These are phyloP conservation scores for Callipepla squamata DNA, from an alignment of 2,113 vertebrate genomes.

Conservation along the genomic window DNA sequence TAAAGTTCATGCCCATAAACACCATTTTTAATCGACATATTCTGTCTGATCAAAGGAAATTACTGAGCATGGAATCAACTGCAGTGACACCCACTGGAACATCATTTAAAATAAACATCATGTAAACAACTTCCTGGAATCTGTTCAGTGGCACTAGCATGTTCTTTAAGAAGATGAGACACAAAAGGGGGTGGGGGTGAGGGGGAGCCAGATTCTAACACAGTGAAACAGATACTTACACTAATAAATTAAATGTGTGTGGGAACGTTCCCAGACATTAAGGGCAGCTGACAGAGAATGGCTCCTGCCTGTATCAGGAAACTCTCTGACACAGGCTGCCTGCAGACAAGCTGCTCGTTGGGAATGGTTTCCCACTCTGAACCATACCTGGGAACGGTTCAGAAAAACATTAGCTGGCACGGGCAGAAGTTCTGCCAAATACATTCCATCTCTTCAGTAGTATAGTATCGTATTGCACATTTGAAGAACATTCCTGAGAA, in stretches of 20 bases:
- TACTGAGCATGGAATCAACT: background rate
- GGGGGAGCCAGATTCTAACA: background rate
- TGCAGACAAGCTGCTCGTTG: background rate
- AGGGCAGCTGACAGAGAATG: background rate
- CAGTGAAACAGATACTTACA: background rate
- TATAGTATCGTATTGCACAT: constrained; percentile 24
- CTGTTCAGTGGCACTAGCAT: background rate
- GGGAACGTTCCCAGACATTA: background rate
- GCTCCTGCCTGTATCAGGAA: rapidly evolving
- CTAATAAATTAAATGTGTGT: background rate
- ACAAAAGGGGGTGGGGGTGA: background rate
- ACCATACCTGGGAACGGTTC: constrained; percentile 36
- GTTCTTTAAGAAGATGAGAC: background rate
- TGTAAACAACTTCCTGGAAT: constrained; percentile 28
- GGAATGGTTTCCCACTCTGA: background rate
- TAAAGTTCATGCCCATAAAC: background rate
- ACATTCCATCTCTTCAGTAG: constrained; percentile 49
- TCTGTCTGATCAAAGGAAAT: constrained; percentile 21
- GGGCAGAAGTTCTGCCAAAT: constrained; percentile 46
- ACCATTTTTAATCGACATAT: background rate
- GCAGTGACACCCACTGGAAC: constrained; percentile 6
- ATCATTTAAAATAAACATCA: constrained; percentile 29
- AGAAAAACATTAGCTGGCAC: background rate
- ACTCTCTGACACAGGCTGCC: background rate
- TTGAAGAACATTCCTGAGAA: constrained; percentile 61